These are phyloP conservation scores for Wiebesia pumilae DNA, from an alignment of 1,140 invertebrate genomes.

Conservation along the genomic window DNA sequence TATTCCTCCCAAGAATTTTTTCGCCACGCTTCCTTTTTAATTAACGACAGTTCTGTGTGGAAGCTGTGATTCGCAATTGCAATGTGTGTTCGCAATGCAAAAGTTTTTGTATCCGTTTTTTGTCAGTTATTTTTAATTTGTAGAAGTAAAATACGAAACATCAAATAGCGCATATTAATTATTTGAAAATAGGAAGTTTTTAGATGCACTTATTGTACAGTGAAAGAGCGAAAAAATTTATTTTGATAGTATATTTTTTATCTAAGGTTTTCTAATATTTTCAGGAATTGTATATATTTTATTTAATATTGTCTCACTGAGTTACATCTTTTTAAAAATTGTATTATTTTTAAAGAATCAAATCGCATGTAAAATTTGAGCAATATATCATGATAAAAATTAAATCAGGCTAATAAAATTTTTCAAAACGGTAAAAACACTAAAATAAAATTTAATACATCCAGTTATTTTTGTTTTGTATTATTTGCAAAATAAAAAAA, in stretches of 20 bases:
- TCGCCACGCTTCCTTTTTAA: constrained; percentile 12
- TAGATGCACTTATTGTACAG: neutral
- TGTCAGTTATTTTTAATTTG: neutral
- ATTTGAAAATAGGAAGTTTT: neutral
- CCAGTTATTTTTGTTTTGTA: no score
- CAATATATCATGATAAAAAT: no score
- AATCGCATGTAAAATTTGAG: no score
- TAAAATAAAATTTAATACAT: no score
- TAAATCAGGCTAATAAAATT: no score
- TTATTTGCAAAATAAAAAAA: no score
- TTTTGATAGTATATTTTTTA: no score
- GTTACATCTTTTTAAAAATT: neutral
- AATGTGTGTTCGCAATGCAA: neutral
- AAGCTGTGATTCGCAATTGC: neutral
- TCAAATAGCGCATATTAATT: neutral
- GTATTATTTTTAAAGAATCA: no score
- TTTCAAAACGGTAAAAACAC: no score
- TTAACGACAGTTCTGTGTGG: neutral
- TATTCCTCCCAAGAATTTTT: constrained; percentile 26
- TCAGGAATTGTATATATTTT: neutral
- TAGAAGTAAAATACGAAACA: neutral
- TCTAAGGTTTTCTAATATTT: neutral
- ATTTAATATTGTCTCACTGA: neutral
- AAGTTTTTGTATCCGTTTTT: neutral
- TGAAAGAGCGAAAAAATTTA: neutral